phyloP scores from a whole-genome alignment of 2,113 vertebrate genomes.

The Leptobrachium leishanense region DNA sequence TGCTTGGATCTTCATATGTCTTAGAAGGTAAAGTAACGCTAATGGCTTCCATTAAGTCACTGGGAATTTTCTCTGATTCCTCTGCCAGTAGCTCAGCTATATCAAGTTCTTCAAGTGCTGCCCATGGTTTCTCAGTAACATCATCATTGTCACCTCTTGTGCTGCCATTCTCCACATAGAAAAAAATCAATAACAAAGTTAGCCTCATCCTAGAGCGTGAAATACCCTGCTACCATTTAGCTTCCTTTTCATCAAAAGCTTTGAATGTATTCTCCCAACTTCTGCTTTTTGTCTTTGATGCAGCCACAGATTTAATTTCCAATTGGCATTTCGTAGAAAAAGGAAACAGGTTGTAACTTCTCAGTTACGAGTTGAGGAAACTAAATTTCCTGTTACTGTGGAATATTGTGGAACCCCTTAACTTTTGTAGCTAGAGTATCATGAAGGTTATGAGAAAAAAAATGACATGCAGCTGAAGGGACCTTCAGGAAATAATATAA shows the following conservation, averaged over 20 bases:
- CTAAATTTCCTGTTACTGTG: constrained; percentile 71
- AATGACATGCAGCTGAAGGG: constrained; percentile 38
- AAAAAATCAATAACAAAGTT: constrained; percentile 55
- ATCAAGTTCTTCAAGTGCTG: constrained; percentile 10
- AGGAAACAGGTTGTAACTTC: constrained; percentile 74
- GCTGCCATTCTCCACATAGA: constrained; percentile 50
- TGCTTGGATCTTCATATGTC: background rate
- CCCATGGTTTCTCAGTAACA: constrained; percentile 21
- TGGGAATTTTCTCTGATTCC: background rate
- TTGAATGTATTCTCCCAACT: constrained; percentile 14
- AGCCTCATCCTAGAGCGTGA: constrained; percentile 55
- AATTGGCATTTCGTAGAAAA: constrained; percentile 52
- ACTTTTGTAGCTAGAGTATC: constrained; percentile 50
- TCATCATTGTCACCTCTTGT: constrained; percentile 35
- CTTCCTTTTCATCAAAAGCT: background rate
- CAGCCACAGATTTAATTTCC: constrained; percentile 42
- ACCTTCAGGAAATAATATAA: constrained; percentile 55
- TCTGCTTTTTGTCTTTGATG: constrained; percentile 50
- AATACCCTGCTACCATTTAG: constrained; percentile 27
- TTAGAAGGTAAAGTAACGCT: background rate
- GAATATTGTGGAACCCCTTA: constrained; percentile 58
- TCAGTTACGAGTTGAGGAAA: constrained; percentile 62
- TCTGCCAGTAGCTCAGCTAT: constrained; percentile 26
- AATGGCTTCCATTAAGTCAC: background rate
- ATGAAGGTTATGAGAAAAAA: constrained; percentile 51